A percentile compares a stretch with the other conserved stretches of the same genome.
Conservation (phyloP, 2,797 vertebrate genomes). For the Pristis pectinata region DNA sequence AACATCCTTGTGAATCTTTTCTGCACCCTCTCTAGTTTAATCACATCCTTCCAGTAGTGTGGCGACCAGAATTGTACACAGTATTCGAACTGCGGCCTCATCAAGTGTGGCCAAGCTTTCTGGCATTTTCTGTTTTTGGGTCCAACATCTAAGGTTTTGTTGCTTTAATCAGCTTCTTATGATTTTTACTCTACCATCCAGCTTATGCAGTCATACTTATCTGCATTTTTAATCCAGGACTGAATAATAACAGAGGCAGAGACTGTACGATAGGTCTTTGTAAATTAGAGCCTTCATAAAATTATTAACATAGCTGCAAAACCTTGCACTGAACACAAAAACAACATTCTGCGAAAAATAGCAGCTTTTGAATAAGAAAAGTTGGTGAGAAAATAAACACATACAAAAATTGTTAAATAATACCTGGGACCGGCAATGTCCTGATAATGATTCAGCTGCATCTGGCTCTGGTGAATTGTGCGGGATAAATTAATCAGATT, state of each 20-base stretch:
- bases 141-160: too few relatives aligned
- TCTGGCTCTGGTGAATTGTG: background rate
- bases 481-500: slow-evolving; percentile 34
- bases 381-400: background rate
- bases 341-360: background rate
- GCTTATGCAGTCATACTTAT: background rate
- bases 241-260: background rate
- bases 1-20: too few relatives aligned
- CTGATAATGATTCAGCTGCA: slow-evolving; percentile 19
- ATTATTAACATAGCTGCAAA: background rate
- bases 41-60: too few relatives aligned
- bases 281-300: background rate
- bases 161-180: too few relatives aligned
- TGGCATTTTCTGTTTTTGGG: too few relatives aligned
- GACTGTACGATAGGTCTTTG: background rate
- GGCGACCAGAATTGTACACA: too few relatives aligned
- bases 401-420: background rate
- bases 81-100: too few relatives aligned
- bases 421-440: background rate
- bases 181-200: background rate
- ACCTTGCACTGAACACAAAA: background rate
- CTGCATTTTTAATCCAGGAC: background rate
- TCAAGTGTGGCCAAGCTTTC: too few relatives aligned
- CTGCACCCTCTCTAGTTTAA: too few relatives aligned
- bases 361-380: background rate